Evolutionary conservation across 2,797 vertebrate species (phyloP), one percentile per base, ranked within the genome.

Genomic region (Periophthalmus magnuspinnatus): DNA sequence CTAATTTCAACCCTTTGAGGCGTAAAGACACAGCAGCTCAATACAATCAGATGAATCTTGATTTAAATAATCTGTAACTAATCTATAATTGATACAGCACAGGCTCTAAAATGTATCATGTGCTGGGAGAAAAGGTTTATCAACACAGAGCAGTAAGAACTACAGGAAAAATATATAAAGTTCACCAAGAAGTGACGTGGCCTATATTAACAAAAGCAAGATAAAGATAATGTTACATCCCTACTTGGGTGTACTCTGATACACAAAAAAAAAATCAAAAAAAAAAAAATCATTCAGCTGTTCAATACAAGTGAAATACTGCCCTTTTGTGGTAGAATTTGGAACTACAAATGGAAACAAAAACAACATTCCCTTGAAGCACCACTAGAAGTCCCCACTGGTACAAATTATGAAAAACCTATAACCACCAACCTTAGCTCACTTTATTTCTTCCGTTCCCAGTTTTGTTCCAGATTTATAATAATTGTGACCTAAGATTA

Each of bases 281-380:
- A 38, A 38, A 38, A 38, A 38, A 50, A 6, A 17, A 8, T 17
- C 19, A n/a, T 17, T 50, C 5, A 50, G 48, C 21, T 13, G 17
- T 11, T 21, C 33, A 41, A 28, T 2, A 8, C 13, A 22, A 28
- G 61, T 4, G 41, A 47, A 22, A 2, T 9, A 65, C 55, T 75
- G 62, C 0, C 69, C 70, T 66, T 83, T 84, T 67, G 65, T 76
- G 84, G 78, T 72, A 6, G 5, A 7, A 1, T 8, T 45, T 14
- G 1, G 13, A 28, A 5, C 38, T 68, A 50, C 66, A 81, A 9
- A 5, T 2, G 21, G 17, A 11, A 50, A 50, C 47, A 5, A 45
- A 14, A 45, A 45, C 38, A 41, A 47, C n/a, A 14, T 16, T 5
- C 52, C n/a, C 28, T 2, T 33, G 1, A 47, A 0, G 5, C 1